Percentiles rank a stretch among this genome's conserved stretches.
Conservation (phyloP, 2,888 invertebrate genomes). For the Caenorhabditis auriculariae region DNA sequence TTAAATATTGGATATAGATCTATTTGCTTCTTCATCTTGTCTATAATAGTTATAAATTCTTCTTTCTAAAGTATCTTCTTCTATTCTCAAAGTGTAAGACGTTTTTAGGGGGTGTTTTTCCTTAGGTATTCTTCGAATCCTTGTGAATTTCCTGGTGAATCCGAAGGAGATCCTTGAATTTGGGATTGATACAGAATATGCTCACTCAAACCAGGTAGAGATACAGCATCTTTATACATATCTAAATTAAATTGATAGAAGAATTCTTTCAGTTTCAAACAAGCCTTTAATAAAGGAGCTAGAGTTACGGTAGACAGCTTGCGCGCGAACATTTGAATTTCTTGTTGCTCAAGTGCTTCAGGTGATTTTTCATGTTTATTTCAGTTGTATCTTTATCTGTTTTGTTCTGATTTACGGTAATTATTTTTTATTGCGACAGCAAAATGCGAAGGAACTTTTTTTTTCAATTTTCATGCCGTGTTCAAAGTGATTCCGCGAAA, state of each 20-base stretch:
- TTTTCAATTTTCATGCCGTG: no score
- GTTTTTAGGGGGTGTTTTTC: constrained; percentile 6
- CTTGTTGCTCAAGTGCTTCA: no score
- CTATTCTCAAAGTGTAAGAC: constrained; percentile 4
- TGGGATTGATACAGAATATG: constrained; percentile 20
- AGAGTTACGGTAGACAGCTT: no score
- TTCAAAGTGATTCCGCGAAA: no score
- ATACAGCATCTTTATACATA: constrained; percentile 22
- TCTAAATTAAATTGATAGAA: constrained; percentile 14
- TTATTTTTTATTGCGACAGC: no score
- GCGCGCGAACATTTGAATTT: no score
- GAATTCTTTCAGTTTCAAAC: constrained; percentile 20
- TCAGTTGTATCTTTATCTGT: no score
- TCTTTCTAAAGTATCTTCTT: constrained; percentile 5
- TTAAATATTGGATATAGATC: constrained; percentile 10
- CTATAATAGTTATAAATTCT: constrained; percentile 9
- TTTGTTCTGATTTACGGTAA: no score
- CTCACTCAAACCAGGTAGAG: constrained; percentile 16
- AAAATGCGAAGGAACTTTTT: no score
- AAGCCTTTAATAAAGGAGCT: no score
- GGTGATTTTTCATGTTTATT: no score
- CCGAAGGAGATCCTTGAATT: constrained; percentile 11
- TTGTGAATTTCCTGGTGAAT: constrained; percentile 9
- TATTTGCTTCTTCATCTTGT: constrained; percentile 16
- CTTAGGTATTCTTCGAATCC: constrained; percentile 9